These are phyloP conservation scores for Butorides virescens DNA, from an alignment of 2,113 vertebrate species.

Conservation along the genomic window DNA sequence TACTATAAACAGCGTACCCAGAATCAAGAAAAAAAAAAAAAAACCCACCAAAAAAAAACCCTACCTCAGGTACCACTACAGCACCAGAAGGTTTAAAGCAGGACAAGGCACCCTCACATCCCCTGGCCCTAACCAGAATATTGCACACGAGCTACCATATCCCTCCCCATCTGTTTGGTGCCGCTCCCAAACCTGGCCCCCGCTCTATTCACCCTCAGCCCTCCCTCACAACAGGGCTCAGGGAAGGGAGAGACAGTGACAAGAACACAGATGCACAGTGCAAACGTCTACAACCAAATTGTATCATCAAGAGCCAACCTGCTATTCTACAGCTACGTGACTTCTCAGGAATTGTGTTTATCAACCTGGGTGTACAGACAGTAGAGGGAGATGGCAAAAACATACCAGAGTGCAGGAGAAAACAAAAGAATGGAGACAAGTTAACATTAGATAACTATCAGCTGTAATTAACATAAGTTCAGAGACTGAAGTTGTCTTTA, in stretches of 20 bases:
- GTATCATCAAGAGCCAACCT: fast-evolving
- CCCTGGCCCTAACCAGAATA: neutral
- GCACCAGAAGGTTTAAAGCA: neutral
- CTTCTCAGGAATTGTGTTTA: neutral
- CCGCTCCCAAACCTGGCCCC: neutral
- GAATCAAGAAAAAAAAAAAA: neutral
- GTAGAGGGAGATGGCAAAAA: neutral
- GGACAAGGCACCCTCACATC: fast-evolving
- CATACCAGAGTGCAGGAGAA: neutral
- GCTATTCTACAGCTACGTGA: neutral
- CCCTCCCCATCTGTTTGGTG: neutral
- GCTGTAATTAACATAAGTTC: neutral
- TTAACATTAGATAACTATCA: neutral
- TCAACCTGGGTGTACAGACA: fast-evolving
- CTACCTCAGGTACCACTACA: neutral
- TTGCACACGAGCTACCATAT: no score
- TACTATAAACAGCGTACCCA: fast-evolving
- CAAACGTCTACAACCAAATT: fast-evolving
- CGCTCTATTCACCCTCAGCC: fast-evolving
- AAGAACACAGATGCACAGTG: fast-evolving
- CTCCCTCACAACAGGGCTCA: fast-evolving
- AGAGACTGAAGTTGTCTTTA: neutral
- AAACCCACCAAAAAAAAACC: no score
- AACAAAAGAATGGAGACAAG: neutral
- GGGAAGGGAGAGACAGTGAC: neutral